Evolutionary conservation across 2,797 vertebrate genomes (phyloP).

Genomic region (Acridotheres tristis): DNA sequence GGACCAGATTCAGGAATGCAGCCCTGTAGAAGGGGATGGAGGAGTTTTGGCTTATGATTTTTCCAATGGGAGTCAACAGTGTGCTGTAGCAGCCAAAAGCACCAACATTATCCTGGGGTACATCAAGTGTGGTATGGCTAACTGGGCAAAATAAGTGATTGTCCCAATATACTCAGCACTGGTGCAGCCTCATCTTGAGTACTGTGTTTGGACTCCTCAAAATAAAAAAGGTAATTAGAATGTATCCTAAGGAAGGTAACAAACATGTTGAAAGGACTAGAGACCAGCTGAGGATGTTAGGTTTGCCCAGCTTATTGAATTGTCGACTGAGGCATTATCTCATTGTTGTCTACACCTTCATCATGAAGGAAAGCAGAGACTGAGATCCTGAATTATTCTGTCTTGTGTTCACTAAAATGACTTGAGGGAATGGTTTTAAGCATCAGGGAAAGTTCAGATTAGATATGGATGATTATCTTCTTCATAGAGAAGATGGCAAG

Average conservation of each 20-base stretch:
- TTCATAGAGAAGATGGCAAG: neutral
- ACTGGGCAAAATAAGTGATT: neutral
- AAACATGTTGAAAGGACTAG: neutral
- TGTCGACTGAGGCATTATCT: neutral
- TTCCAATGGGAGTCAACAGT: neutral
- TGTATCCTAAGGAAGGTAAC: neutral
- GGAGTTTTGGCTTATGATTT: neutral
- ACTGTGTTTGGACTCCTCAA: neutral
- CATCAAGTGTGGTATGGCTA: neutral
- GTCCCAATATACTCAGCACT: neutral
- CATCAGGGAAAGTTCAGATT: neutral
- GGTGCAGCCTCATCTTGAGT: neutral
- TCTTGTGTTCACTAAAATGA: neutral
- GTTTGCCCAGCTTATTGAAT: neutral
- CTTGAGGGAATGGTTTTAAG: neutral
- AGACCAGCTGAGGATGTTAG: neutral
- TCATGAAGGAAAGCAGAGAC: neutral
- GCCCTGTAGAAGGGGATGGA: neutral
- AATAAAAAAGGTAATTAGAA: neutral
- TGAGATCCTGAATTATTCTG: neutral
- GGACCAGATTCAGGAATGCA: neutral
- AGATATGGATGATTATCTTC: neutral
- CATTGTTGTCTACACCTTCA: neutral
- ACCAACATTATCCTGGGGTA: neutral
- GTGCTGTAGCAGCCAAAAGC: neutral